Conservation (phyloP, 1,140 invertebrate genomes). For the Drosophila kepulauana region DNA sequence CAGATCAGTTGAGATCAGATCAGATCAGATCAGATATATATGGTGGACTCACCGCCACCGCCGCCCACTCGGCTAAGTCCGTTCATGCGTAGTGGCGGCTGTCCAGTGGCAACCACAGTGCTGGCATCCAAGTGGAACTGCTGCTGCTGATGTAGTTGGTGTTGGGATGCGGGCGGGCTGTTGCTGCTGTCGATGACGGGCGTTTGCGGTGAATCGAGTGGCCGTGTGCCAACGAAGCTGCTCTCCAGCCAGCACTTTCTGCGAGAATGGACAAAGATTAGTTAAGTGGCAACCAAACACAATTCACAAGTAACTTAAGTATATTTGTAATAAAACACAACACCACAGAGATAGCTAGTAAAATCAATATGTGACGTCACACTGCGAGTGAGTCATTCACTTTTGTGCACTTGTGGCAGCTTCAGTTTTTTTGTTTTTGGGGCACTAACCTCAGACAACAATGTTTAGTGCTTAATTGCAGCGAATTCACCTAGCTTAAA, state of each 20-base stretch:
- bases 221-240: conserved; percentile 94
- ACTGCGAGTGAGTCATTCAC: conserved; percentile 38
- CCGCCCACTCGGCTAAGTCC: conserved; percentile 74
- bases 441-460: conserved; percentile 54
- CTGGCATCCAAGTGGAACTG: conserved; percentile 50
- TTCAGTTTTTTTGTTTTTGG: neutral
- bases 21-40: conserved; percentile 62
- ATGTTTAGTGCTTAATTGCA: conserved; percentile 9
- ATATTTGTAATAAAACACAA: conserved; percentile 17
- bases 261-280: conserved; percentile 25
- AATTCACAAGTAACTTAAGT: neutral
- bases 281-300: neutral
- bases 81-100: conserved; percentile 77
- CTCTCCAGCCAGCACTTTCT: conserved; percentile 94
- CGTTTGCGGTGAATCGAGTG: conserved; percentile 93
- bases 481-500: neutral
- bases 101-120: conserved; percentile 38
- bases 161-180: conserved; percentile 50
- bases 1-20: too few species aligned
- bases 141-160: conserved; percentile 33
- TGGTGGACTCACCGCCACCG: conserved; percentile 84
- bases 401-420: conserved; percentile 44
- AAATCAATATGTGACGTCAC: conserved; percentile 68
- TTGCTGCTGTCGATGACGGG: conserved; percentile 87
- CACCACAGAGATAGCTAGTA: conserved; percentile 31